Base-by-base conservation (phyloP, 2,113 vertebrate genomes). In the Lepidothrix coronata region DNA sequence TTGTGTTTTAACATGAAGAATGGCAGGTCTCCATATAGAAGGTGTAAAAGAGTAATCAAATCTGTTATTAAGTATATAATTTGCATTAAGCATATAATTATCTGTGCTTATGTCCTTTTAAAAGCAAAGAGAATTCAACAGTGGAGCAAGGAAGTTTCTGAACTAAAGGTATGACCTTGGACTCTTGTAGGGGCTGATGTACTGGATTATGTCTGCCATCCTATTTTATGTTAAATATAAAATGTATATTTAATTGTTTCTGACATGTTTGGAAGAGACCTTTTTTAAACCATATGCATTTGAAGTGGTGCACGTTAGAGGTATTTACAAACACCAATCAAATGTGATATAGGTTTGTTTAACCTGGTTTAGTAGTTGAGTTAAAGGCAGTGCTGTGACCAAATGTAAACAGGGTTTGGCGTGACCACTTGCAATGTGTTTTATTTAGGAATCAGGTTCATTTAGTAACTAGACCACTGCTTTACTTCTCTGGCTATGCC, bases 291-390 rank as follows among this genome's bases (percentile, higher is more conserved):
- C 79, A 79, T 58, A 43, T 89, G 76, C 46, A 65, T 94, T 71
- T 90, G 52, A 95, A 72, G 14, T 93, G 67, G 71, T 65, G 84
- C 55, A 4, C 61, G 54, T 37, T 51, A 61, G 75, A 73, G 44
- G 4, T 94, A 86, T 95, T 97, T 97, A 95, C 72, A 95, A 88
- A 63, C 44, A 78, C 51, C 33, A 46, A 89, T 93, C 95, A 97
- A 85, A 93, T 23, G 39, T 49, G 63, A 90, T 77, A 28, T 78
- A 28, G 81, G 41, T 87, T 95, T 96, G 58, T 93, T 97, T 92
- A 91, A 88, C 57, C 14, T 85, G 74, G 68, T 91, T 92, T 52
- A 71, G 74, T 59, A 73, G 18, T 33, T 67, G 68, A 66, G 51
- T 73, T 95, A 68, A 95, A 89, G 79, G 66, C 76, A 93, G 23